Conservation (phyloP, 1,140 invertebrate species). For the Neelides sp. region DNA sequence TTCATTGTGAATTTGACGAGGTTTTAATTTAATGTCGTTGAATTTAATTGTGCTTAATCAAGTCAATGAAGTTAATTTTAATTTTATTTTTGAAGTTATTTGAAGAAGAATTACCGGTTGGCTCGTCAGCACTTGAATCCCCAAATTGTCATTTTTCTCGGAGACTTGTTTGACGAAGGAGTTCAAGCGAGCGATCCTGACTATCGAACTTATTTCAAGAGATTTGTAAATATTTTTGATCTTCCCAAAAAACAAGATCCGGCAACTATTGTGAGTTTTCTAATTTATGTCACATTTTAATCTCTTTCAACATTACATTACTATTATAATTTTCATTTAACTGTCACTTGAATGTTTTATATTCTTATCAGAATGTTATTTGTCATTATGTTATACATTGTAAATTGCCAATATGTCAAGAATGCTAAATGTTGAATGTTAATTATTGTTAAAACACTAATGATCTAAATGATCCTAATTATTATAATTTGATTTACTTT, state of each 20-base stretch:
- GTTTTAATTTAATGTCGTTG: background rate
- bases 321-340: no score
- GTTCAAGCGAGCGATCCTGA: slow-evolving; percentile 54
- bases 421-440: no score
- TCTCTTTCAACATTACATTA: no score
- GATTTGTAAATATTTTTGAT: slow-evolving; percentile 53
- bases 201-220: slow-evolving; percentile 53
- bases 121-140: slow-evolving; percentile 62
- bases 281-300: no score
- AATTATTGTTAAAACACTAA: no score
- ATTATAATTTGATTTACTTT: slow-evolving; percentile 14
- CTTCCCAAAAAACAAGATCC: slow-evolving; percentile 13
- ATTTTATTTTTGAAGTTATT: slow-evolving; percentile 48
- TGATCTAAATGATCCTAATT: no score
- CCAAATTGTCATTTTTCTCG: slow-evolving; percentile 74
- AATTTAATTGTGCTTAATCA: slow-evolving; percentile 7
- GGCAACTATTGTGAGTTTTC: background rate
- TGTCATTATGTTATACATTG: no score
- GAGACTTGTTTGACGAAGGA: slow-evolving; percentile 86
- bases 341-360: no score
- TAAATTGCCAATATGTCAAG: no score
- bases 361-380: no score
- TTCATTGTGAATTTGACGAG: slow-evolving; percentile 2
- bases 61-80: background rate
- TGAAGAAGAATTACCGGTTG: slow-evolving; percentile 59